These are phyloP conservation scores for Anarhynchus alexandrinus DNA, from an alignment of 2,113 vertebrate genomes.

Conservation along the genomic window DNA sequence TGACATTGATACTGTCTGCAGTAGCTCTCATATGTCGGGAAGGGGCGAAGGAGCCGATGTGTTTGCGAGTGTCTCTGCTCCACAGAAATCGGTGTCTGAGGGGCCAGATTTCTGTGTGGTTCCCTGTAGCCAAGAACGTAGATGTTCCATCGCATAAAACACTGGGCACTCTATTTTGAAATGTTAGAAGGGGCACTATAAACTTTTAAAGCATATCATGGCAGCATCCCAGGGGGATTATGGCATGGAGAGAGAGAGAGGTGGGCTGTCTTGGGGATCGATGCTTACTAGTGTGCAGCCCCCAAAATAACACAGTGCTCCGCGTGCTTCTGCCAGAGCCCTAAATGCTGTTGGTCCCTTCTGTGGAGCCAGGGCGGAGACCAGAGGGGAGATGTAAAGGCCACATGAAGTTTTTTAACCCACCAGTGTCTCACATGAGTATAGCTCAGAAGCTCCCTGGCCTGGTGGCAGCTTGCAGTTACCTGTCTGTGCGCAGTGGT, in stretches of 20 bases:
- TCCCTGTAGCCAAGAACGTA: background rate
- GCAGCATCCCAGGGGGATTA: background rate
- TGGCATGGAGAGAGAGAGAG: background rate
- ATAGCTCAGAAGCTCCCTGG: background rate
- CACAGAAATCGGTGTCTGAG: rapidly evolving
- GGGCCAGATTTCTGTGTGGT: background rate
- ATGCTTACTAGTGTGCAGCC: background rate
- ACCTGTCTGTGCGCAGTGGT: rapidly evolving
- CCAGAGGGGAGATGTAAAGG: background rate
- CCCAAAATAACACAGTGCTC: background rate
- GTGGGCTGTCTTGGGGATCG: background rate
- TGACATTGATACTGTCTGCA: background rate
- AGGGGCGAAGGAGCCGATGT: background rate
- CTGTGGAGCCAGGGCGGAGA: background rate
- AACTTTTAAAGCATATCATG: background rate
- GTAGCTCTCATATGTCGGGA: background rate
- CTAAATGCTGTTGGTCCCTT: background rate
- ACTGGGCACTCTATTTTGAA: background rate
- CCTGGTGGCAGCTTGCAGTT: background rate
- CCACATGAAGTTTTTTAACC: background rate
- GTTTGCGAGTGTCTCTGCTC: background rate
- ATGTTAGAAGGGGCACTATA: background rate
- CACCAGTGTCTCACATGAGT: rapidly evolving
- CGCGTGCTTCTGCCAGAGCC: background rate
- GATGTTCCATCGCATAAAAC: background rate